phyloP scores from a whole-genome alignment of 92 coral and sea anemone species.

The Epizoanthus illoricatus region DNA sequence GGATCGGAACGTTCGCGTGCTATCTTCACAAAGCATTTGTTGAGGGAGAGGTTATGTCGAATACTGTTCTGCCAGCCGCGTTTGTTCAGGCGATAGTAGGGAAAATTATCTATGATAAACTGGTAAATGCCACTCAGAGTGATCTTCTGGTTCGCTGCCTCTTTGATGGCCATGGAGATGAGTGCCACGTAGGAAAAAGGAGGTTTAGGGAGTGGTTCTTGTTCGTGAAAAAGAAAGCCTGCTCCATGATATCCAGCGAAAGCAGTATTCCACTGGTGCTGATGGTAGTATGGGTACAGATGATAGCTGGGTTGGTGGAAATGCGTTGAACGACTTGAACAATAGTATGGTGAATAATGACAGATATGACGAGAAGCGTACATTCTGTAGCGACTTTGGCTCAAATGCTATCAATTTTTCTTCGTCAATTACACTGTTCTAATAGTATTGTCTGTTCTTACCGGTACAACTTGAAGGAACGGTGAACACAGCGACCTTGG shows the following conservation, averaged over 20 bases:
- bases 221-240: slow-evolving; percentile 13
- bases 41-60: slow-evolving; percentile 92
- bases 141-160: slow-evolving; percentile 83
- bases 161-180: slow-evolving; percentile 98
- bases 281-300: slow-evolving; percentile 13
- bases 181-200: slow-evolving; percentile 97
- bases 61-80: slow-evolving; percentile 99
- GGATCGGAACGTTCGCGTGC: slow-evolving; percentile 94
- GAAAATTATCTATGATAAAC: slow-evolving; percentile 92
- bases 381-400: slow-evolving; percentile 3
- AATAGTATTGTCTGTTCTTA: no score
- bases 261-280: slow-evolving; percentile 10
- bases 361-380: slow-evolving; percentile 25
- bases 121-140: slow-evolving; percentile 96
- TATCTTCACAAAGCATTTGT: slow-evolving; percentile 93
- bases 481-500: no score
- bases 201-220: slow-evolving; percentile 90
- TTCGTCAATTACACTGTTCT: no score
- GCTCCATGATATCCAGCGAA: slow-evolving; percentile 23
- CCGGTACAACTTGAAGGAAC: no score
- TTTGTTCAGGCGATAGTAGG: slow-evolving; percentile 93
- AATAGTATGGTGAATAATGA: slow-evolving; percentile 3
- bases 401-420: neutral
- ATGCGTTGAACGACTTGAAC: neutral
- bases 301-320: slow-evolving; percentile 11